These are phyloP conservation scores for Spinus olivaceus DNA, from an alignment of 2,797 vertebrate genomes.

Conservation along the genomic window DNA sequence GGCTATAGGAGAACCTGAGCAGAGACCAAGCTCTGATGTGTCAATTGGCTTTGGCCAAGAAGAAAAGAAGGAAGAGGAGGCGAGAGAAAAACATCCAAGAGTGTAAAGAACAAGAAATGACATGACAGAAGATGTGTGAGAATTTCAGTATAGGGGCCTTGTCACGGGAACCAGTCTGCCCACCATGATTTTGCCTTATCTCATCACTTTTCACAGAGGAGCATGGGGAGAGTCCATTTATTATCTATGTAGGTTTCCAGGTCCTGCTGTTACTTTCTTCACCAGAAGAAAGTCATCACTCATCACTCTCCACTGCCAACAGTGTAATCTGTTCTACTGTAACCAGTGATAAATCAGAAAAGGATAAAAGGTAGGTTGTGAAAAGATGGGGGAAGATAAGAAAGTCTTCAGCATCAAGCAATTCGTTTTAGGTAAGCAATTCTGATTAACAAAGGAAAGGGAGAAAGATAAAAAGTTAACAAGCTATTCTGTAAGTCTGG, in stretches of 20 bases:
- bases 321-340: not conserved
- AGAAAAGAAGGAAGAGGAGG: not conserved
- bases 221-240: not conserved
- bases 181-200: not conserved
- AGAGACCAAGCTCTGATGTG: not conserved
- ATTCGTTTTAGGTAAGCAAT: conserved; percentile 28
- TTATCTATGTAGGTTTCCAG: not conserved
- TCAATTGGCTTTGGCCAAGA: not conserved
- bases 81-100: not conserved
- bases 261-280: not conserved
- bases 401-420: conserved; percentile 10
- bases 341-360: conserved; percentile 31
- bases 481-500: conserved; percentile 3
- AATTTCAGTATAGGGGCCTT: not conserved
- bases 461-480: conserved; percentile 32
- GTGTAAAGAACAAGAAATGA: not conserved
- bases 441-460: conserved; percentile 1
- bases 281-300: not conserved
- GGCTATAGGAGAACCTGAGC: not conserved
- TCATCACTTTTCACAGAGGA: not conserved
- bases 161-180: not conserved
- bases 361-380: not conserved
- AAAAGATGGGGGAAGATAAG: not conserved
- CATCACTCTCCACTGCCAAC: not conserved
- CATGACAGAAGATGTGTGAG: not conserved